Evolutionary conservation across 2,797 vertebrate species (phyloP).

Genomic region (Sebastes hopkinsi): DNA sequence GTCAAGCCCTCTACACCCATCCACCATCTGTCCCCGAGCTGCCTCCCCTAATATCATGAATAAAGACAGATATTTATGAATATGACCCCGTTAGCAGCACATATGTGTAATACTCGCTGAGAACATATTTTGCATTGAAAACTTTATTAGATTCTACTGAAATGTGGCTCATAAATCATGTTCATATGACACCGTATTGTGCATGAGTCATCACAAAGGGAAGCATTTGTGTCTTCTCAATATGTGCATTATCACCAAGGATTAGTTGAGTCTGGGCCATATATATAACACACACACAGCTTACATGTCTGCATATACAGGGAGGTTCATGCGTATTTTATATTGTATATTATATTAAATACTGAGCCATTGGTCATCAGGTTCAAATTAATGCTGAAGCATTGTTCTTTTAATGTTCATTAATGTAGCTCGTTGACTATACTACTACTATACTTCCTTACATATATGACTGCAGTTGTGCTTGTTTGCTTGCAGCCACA

Average conservation of each 20-base stretch:
- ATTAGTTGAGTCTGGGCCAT: background rate
- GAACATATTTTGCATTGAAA: background rate
- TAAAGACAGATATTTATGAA: conserved; percentile 7
- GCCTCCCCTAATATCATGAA: background rate
- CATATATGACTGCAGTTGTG: background rate
- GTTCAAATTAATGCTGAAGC: background rate
- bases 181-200: background rate
- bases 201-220: background rate
- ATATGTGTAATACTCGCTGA: background rate
- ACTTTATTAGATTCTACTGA: background rate
- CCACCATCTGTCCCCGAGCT: background rate
- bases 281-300: background rate
- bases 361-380: background rate
- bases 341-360: background rate
- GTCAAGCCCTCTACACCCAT: conserved; percentile 6
- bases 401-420: background rate
- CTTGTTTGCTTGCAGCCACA: background rate
- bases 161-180: background rate
- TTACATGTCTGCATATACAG: background rate
- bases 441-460: background rate
- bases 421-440: background rate
- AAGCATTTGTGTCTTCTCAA: background rate
- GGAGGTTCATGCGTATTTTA: background rate
- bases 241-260: background rate
- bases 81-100: background rate